Evolutionary conservation across 2,113 vertebrate species (phyloP).

Genomic region (Neogale vison): DNA sequence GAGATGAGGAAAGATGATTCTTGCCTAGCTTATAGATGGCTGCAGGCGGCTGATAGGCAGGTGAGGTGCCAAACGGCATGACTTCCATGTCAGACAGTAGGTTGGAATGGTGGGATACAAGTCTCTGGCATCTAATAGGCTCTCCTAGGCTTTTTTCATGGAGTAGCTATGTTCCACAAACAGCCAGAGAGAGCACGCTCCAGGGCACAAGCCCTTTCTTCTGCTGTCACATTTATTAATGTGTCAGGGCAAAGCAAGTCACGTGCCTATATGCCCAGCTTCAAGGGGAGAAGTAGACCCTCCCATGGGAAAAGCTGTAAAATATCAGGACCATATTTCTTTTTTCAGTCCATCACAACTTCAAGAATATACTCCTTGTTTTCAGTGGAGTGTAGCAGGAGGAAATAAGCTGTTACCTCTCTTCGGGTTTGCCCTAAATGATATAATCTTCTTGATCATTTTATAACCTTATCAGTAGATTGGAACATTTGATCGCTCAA

Average conservation of each 20-base stretch:
- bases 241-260: not conserved
- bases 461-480: not conserved
- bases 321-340: not conserved
- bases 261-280: not conserved
- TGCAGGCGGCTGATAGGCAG: not conserved
- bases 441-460: not conserved
- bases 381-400: not conserved
- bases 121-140: not conserved
- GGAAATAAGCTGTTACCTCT: not conserved
- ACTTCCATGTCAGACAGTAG: not conserved
- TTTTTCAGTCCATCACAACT: not conserved
- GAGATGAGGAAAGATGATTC: not conserved
- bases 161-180: not conserved
- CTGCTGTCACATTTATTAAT: not conserved
- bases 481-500: not conserved
- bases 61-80: not conserved
- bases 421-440: not conserved
- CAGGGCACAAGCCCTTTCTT: not conserved
- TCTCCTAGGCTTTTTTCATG: not conserved
- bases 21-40: not conserved
- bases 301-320: not conserved
- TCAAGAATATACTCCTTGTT: not conserved
- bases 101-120: not conserved
- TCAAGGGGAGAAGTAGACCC: not conserved
- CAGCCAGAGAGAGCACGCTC: not conserved